phyloP scores from a whole-genome alignment of 2,113 vertebrate species.

The Oncorhynchus gorbuscha region DNA sequence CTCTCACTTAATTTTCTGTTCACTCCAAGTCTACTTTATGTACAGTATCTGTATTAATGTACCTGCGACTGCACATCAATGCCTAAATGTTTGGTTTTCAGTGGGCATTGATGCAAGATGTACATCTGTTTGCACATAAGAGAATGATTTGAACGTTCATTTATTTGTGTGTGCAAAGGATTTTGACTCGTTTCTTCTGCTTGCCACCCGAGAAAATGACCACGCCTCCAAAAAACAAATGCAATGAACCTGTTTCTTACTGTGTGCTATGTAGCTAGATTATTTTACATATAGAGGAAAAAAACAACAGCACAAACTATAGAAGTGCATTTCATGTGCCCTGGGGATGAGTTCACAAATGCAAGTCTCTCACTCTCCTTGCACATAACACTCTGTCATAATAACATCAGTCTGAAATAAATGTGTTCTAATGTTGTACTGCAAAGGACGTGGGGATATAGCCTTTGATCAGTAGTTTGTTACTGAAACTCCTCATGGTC shows the following conservation, averaged over 20 bases:
- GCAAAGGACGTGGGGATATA: background rate
- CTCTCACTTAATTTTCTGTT: conserved; percentile 50
- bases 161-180: conserved; percentile 25
- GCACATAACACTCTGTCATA: background rate
- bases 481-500: background rate
- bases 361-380: background rate
- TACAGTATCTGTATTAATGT: conserved; percentile 16
- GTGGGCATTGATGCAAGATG: conserved; percentile 32
- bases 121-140: conserved; percentile 35
- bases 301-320: background rate
- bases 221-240: background rate
- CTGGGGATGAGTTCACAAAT: background rate
- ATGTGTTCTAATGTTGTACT: background rate
- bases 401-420: background rate
- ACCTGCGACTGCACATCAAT: conserved; percentile 15
- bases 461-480: background rate
- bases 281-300: background rate
- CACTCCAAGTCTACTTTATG: conserved; percentile 26
- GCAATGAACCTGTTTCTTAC: conserved; percentile 5
- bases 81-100: conserved; percentile 17
- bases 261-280: background rate
- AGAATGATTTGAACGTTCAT: conserved; percentile 17
- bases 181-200: conserved; percentile 7
- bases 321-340: conserved; percentile 1
- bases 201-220: background rate